Conservation (phyloP, 2,797 vertebrate genomes). For the Podargus strigoides region DNA sequence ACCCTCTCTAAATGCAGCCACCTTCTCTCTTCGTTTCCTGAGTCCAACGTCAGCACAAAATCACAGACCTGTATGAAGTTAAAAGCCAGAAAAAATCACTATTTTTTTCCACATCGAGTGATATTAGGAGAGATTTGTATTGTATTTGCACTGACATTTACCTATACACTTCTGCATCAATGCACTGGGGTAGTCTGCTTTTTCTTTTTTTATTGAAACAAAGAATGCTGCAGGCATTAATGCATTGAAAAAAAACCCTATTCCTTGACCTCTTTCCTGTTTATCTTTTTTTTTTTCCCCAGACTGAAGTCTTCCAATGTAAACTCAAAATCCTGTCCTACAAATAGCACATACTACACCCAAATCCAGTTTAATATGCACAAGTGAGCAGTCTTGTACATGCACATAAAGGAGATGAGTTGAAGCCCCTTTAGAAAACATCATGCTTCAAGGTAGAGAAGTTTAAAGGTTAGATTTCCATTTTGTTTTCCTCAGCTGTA, state of each 20-base stretch:
- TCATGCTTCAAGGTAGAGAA: background rate
- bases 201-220: background rate
- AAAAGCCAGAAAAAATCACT: slow-evolving; percentile 14
- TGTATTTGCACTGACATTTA: slow-evolving; percentile 53
- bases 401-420: background rate
- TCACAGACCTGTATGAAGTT: background rate
- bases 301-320: background rate
- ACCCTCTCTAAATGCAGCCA: background rate
- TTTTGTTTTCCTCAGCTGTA: background rate
- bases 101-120: background rate
- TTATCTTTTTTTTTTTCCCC: background rate
- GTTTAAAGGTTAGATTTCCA: background rate
- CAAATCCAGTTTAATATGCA: background rate
- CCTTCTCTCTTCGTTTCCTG: background rate
- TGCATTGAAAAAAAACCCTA: background rate
- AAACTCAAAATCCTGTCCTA: background rate
- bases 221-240: background rate
- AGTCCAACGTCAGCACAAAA: background rate
- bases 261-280: background rate
- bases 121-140: background rate
- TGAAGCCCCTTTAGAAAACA: background rate
- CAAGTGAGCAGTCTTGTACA: background rate
- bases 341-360: background rate
- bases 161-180: slow-evolving; percentile 19
- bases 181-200: background rate